These are phyloP conservation scores for Spodoptera picta DNA, from an alignment of 2,888 invertebrate genomes.

Conservation along the genomic window DNA sequence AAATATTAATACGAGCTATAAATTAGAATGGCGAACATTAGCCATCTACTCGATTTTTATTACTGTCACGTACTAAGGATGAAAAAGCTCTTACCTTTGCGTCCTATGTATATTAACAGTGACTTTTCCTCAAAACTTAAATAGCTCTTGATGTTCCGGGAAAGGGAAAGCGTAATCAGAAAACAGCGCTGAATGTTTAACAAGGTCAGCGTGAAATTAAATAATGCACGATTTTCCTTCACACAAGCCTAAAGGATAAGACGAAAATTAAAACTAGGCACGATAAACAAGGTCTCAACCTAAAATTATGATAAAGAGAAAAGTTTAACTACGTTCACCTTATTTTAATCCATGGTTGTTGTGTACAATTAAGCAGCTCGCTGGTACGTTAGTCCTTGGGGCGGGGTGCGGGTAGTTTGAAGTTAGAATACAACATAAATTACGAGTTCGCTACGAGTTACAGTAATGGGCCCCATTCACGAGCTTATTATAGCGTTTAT, in stretches of 20 bases:
- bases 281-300: conserved; percentile 9
- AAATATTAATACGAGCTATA: neutral
- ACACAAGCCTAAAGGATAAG: neutral
- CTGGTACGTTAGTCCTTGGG: conserved; percentile 60
- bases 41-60: neutral
- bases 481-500: conserved; percentile 61
- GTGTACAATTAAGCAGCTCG: conserved; percentile 59
- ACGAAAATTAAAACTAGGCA: conserved; percentile 4
- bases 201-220: neutral
- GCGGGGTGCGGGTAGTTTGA: conserved; percentile 60
- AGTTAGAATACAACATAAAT: conserved; percentile 69
- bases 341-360: conserved; percentile 41
- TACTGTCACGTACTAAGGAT: neutral
- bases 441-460: conserved; percentile 65
- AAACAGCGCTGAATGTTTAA: conserved; percentile 5
- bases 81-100: neutral
- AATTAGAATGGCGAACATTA: too few species aligned
- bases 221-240: neutral
- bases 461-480: conserved; percentile 65
- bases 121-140: conserved; percentile 9
- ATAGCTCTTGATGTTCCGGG: conserved; percentile 3
- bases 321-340: conserved; percentile 28
- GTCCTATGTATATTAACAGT: conserved; percentile 1
- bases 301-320: conserved; percentile 26
- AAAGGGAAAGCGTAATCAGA: neutral